A percentile compares a stretch with the other conserved stretches of the same genome.
phyloP scores from a whole-genome alignment of 2,797 vertebrate species.

The Chanos chanos region DNA sequence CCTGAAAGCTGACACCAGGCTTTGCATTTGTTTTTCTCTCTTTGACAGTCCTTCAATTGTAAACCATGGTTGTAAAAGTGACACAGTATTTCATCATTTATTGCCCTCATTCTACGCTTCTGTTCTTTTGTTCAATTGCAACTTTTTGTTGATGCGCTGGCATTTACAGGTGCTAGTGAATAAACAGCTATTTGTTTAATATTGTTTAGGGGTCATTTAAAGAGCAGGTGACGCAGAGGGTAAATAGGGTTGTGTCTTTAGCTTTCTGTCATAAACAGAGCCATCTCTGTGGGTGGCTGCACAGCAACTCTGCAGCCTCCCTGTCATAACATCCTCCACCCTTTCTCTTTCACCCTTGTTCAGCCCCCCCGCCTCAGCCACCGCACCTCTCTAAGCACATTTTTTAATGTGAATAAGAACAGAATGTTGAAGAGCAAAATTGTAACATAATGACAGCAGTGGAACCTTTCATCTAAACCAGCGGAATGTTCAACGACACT shows the following conservation, averaged over 20 bases:
- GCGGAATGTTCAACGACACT: no score
- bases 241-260: background rate
- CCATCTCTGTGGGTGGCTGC: slow-evolving; percentile 5
- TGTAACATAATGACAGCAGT: background rate
- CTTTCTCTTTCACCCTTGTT: no score
- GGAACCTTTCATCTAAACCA: no score
- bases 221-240: background rate
- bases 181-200: no score
- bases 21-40: slow-evolving; percentile 26
- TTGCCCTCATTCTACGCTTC: background rate
- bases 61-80: slow-evolving; percentile 18
- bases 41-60: slow-evolving; percentile 14
- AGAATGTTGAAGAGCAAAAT: background rate
- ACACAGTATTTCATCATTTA: slow-evolving; percentile 21
- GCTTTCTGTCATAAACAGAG: background rate
- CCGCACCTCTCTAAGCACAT: slow-evolving; percentile 4
- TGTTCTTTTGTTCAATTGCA: background rate
- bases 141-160: no score
- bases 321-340: slow-evolving; percentile 19
- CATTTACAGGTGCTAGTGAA: no score
- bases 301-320: slow-evolving; percentile 8
- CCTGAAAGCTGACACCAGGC: no score
- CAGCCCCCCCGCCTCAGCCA: slow-evolving; percentile 7
- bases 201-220: no score
- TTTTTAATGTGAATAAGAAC: background rate